Conservation (phyloP, 2,888 invertebrate genomes). For the Leptopterna dolabrata region DNA sequence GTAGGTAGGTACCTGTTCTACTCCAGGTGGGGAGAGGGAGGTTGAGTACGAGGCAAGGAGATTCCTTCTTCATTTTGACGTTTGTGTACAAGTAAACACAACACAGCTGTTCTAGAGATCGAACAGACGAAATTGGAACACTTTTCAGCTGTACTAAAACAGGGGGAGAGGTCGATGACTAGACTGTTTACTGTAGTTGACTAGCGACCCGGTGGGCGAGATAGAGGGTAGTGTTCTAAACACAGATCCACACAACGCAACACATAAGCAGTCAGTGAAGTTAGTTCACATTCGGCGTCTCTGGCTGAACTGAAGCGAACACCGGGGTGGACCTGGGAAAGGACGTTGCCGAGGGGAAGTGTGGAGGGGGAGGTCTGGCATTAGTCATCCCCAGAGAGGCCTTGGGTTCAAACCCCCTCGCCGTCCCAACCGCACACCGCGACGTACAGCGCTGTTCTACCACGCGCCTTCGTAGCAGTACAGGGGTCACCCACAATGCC, state of each 20-base stretch:
- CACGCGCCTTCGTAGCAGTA: not conserved
- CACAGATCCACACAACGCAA: not conserved
- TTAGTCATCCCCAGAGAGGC: not conserved
- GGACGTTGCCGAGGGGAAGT: not conserved
- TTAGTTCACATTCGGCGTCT: not conserved
- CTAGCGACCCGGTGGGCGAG: constrained; percentile 14
- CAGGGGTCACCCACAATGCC: not conserved
- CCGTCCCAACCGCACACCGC: not conserved
- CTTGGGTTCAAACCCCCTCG: not conserved
- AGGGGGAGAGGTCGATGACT: not conserved
- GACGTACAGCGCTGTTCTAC: not conserved
- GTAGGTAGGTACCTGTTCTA: constrained; percentile 61
- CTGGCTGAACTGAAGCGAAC: constrained; percentile 1
- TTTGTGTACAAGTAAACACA: not conserved
- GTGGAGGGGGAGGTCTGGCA: not conserved
- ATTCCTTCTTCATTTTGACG: constrained; percentile 65
- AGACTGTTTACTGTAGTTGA: constrained; percentile 15
- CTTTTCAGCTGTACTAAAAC: constrained; percentile 6
- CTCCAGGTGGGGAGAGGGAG: constrained; percentile 63
- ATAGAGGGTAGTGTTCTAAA: not conserved
- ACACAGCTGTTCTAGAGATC: constrained; percentile 21
- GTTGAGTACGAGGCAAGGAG: constrained; percentile 62
- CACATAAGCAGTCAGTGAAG: not conserved
- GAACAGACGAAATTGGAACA: not conserved
- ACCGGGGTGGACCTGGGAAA: not conserved